These are phyloP conservation scores for Triplophysa bombifrons DNA, from an alignment of 2,797 vertebrate species.

Conservation along the genomic window DNA sequence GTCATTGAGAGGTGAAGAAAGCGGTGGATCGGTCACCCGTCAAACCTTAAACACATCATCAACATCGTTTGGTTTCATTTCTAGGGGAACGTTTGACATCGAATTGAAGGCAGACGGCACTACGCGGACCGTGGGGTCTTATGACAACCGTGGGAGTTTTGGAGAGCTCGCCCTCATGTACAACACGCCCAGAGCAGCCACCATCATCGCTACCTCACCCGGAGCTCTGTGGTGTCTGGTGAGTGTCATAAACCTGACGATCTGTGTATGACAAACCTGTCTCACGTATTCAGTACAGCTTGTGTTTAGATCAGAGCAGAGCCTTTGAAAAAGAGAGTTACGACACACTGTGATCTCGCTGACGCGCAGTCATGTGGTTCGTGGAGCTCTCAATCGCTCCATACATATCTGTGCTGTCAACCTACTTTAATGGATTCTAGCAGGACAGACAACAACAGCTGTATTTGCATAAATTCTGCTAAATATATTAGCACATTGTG, in stretches of 20 bases:
- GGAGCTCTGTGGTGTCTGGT: slow-evolving; percentile 98
- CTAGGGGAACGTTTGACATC: slow-evolving; percentile 93
- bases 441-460: too few species aligned
- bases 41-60: not conserved
- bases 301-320: not conserved
- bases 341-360: too few species aligned
- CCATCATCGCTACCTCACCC: slow-evolving; percentile 92
- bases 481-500: too few species aligned
- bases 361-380: too few species aligned
- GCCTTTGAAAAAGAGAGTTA: too few species aligned
- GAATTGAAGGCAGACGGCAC: slow-evolving; percentile 87
- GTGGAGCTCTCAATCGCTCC: too few species aligned
- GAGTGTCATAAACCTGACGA: slow-evolving; percentile 64
- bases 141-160: slow-evolving; percentile 95
- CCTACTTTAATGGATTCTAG: too few species aligned
- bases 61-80: not conserved
- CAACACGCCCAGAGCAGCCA: slow-evolving; percentile 97
- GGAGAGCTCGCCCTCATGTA: slow-evolving; percentile 99
- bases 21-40: not conserved
- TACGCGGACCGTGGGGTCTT: slow-evolving; percentile 89
- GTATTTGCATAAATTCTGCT: too few species aligned
- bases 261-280: not conserved
- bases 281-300: too few species aligned
- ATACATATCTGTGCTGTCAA: too few species aligned
- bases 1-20: slow-evolving; percentile 90